These are phyloP conservation scores for Dromaius novaehollandiae DNA, from an alignment of 2,113 vertebrate genomes.

Conservation along the genomic window DNA sequence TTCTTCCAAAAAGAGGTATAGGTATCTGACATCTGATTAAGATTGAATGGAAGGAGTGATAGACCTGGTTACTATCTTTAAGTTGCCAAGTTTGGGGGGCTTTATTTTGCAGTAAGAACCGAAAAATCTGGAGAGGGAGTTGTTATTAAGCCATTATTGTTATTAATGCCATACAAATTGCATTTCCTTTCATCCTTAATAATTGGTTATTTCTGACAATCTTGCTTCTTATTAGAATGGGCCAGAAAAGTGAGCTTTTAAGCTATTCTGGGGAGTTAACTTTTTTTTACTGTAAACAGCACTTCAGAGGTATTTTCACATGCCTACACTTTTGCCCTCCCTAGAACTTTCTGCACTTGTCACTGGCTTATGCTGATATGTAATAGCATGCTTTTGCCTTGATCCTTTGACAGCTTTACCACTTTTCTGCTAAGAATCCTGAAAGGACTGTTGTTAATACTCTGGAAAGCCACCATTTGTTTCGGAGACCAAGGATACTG, in stretches of 20 bases:
- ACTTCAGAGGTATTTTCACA: neutral
- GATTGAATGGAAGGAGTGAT: neutral
- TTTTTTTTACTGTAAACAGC: neutral
- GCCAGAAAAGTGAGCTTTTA: neutral
- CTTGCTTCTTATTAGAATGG: neutral
- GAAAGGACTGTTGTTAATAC: neutral
- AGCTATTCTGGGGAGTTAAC: neutral
- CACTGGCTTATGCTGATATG: too few species aligned
- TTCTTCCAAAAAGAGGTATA: neutral
- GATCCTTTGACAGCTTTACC: neutral
- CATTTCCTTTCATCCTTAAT: fast-evolving
- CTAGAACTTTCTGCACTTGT: fast-evolving
- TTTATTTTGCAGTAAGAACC: neutral
- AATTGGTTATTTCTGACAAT: neutral
- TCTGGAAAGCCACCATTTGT: neutral
- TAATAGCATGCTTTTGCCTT: too few species aligned
- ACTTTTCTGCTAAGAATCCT: neutral
- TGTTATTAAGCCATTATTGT: neutral
- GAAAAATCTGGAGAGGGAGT: fast-evolving
- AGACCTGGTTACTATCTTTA: neutral
- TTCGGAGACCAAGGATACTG: too few species aligned
- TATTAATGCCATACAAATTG: neutral
- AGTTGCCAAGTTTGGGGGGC: neutral
- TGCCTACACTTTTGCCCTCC: neutral
- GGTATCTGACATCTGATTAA: neutral